phyloP scores from a whole-genome alignment of 2,113 vertebrate species.

The Cyprinodon brontotheroides region DNA sequence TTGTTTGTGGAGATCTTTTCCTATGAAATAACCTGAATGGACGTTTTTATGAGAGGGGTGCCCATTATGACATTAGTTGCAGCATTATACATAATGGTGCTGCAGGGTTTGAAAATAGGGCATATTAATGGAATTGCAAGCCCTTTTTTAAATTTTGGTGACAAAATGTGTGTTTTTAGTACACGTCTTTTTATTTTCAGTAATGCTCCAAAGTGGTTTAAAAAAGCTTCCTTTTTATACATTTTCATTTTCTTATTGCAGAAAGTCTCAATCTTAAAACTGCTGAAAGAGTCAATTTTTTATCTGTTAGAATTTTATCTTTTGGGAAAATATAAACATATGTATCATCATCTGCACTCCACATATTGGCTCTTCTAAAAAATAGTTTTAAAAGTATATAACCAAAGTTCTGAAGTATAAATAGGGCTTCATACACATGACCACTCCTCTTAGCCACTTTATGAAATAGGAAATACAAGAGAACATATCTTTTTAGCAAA shows the following conservation, averaged over 20 bases:
- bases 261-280: not conserved
- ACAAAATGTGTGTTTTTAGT: not conserved
- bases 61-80: slow-evolving; percentile 23
- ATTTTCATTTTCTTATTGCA: not conserved
- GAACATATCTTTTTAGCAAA: no score
- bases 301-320: no score
- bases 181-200: not conserved
- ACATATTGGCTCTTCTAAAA: no score
- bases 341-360: no score
- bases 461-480: no score
- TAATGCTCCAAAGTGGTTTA: not conserved
- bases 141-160: not conserved
- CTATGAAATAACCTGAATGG: slow-evolving; percentile 3
- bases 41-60: slow-evolving; percentile 29
- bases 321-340: no score
- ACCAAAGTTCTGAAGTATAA: no score
- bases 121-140: not conserved
- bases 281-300: not conserved
- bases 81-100: not conserved
- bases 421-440: no score
- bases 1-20: not conserved
- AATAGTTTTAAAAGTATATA: no score
- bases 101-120: not conserved
- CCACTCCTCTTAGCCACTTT: no score
- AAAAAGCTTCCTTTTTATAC: not conserved